A percentile compares a stretch with the other conserved stretches of the same genome.
phyloP scores from a whole-genome alignment of 2,113 vertebrate species.

The Vulpes ferrilata region DNA sequence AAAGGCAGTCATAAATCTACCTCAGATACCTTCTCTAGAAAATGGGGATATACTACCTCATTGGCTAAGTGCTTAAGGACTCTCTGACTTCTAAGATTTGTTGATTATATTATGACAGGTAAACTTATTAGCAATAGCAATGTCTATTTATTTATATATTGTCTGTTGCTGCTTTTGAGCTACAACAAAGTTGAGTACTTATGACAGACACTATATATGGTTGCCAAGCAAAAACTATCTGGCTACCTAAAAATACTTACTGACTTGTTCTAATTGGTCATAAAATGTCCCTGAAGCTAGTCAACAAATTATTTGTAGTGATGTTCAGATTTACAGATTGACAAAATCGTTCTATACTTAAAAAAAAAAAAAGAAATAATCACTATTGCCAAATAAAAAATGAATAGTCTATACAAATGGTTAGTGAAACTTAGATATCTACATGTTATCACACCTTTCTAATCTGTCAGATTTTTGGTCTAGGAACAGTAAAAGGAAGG shows the following conservation, averaged over 20 bases:
- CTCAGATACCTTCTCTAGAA: background rate
- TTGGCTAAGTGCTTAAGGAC: background rate
- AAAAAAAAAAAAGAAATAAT: slow-evolving; percentile 36
- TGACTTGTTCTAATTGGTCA: background rate
- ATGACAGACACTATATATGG: background rate
- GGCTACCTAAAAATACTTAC: background rate
- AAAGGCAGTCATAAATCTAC: background rate
- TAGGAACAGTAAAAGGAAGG: background rate
- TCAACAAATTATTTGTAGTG: background rate
- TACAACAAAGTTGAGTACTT: background rate
- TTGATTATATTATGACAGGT: background rate
- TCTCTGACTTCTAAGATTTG: background rate
- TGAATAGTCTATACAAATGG: background rate
- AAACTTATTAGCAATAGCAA: background rate
- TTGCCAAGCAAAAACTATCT: background rate
- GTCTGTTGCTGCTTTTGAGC: background rate
- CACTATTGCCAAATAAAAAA: slow-evolving; percentile 40
- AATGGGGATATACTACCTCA: background rate
- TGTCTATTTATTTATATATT: background rate
- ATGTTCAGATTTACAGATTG: background rate
- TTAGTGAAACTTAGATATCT: background rate
- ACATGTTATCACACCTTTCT: background rate
- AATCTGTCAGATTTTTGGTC: background rate
- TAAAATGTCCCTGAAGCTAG: background rate
- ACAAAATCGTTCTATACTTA: background rate